A percentile compares a stretch with the other conserved stretches of the same genome.
phyloP scores from a whole-genome alignment of 2,113 vertebrate genomes.

The Lepus timidus region DNA sequence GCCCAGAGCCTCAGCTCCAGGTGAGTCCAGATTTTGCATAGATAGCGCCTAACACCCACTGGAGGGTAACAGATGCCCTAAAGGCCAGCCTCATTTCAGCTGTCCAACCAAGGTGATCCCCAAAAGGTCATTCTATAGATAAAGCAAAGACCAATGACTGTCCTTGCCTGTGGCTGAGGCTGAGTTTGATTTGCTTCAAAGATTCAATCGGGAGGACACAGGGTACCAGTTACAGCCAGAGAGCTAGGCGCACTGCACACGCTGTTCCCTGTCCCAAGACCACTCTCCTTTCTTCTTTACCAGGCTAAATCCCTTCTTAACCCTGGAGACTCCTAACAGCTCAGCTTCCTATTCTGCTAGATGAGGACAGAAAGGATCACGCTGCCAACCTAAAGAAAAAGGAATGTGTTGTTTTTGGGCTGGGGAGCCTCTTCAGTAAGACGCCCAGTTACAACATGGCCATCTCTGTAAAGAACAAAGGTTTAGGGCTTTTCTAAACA shows the following conservation, averaged over 20 bases:
- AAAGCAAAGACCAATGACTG: not conserved
- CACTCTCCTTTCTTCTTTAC: not conserved
- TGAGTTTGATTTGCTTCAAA: not conserved
- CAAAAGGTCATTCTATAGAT: not conserved
- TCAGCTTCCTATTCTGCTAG: conserved; percentile 1
- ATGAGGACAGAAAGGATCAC: not conserved
- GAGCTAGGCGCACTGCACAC: not conserved
- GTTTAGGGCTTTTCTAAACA: not conserved
- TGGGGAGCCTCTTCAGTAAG: not conserved
- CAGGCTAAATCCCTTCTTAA: not conserved
- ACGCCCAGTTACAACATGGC: not conserved
- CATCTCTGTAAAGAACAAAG: not conserved
- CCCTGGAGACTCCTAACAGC: not conserved
- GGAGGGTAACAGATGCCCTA: not conserved
- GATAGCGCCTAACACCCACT: not conserved
- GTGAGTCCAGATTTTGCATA: not conserved
- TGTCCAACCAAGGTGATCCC: not conserved
- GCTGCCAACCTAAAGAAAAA: not conserved
- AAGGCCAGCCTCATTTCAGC: not conserved
- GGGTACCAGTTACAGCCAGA: not conserved
- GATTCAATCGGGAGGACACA: not conserved
- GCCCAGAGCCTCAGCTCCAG: not conserved
- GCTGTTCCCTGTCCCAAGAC: not conserved
- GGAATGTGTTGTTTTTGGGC: not conserved
- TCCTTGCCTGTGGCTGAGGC: not conserved